Conservation (phyloP, 2,113 vertebrate genomes). For the Aramus guarauna region DNA sequence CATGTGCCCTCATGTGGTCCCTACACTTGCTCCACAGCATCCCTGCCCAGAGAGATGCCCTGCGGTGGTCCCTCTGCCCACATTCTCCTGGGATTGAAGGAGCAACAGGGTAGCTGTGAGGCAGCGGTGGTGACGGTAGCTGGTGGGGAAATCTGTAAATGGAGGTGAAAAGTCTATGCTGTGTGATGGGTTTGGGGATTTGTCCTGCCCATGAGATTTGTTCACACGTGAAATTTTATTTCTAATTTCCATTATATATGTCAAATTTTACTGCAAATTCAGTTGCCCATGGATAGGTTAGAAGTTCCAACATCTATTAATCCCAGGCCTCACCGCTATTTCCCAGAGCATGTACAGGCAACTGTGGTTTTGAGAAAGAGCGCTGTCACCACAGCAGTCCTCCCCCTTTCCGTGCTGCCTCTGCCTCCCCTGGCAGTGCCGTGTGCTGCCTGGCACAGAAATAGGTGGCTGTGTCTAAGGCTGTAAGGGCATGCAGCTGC, state of each 20-base stretch:
- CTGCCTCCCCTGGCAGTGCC: not conserved
- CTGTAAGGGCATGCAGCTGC: not conserved
- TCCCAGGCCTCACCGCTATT: not conserved
- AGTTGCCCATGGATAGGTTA: not conserved
- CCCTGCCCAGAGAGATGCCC: not conserved
- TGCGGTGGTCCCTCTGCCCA: not conserved
- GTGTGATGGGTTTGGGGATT: no score
- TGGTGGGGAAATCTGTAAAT: not conserved
- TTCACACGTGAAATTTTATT: not conserved
- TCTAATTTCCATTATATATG: not conserved
- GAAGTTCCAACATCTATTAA: not conserved
- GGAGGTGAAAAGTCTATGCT: no score
- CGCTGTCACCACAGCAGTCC: not conserved
- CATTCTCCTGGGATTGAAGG: not conserved
- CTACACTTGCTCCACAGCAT: not conserved
- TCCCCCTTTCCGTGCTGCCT: not conserved
- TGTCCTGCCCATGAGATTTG: not conserved
- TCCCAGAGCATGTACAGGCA: not conserved
- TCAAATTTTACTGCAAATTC: not conserved
- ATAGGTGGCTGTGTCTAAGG: not conserved
- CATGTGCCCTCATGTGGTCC: not conserved
- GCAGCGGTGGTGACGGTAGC: not conserved
- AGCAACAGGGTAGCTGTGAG: not conserved
- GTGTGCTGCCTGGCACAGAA: conserved; percentile 27
- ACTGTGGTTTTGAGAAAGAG: not conserved